These are phyloP conservation scores for Zaprionus kolodkinae DNA, from an alignment of 1,140 invertebrate genomes.

Conservation along the genomic window DNA sequence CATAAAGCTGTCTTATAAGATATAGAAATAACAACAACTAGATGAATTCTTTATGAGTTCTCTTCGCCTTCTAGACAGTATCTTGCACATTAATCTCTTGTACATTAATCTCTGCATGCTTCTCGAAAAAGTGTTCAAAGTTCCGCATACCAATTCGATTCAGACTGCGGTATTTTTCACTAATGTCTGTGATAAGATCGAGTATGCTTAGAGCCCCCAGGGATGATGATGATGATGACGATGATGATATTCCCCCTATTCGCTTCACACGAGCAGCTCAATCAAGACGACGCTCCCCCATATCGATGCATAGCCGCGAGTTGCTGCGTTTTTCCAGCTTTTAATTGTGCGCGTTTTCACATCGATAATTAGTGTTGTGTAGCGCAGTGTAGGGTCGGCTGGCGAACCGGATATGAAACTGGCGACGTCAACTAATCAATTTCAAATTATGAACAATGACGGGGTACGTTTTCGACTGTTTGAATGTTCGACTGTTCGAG, in stretches of 20 bases:
- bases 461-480: constrained; percentile 26
- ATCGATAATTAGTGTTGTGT: constrained; percentile 47
- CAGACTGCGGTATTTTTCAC: neutral
- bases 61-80: too few relatives aligned
- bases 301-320: constrained; percentile 27
- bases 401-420: constrained; percentile 61
- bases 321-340: constrained; percentile 58
- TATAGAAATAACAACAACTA: neutral
- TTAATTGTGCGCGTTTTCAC: constrained; percentile 64
- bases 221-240: too few relatives aligned
- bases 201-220: neutral
- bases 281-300: constrained; percentile 11
- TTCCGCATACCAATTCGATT: neutral
- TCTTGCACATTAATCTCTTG: neutral
- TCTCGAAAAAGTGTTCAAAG: neutral
- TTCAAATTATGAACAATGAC: constrained; percentile 72
- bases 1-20: too few relatives aligned
- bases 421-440: constrained; percentile 67
- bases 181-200: neutral
- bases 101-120: neutral
- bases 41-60: too few relatives aligned
- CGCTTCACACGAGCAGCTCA: constrained; percentile 11
- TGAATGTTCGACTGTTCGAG: constrained; percentile 30
- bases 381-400: constrained; percentile 10
- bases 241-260: neutral